Conservation (phyloP, 2,797 vertebrate genomes). For the Bufotes viridis region DNA sequence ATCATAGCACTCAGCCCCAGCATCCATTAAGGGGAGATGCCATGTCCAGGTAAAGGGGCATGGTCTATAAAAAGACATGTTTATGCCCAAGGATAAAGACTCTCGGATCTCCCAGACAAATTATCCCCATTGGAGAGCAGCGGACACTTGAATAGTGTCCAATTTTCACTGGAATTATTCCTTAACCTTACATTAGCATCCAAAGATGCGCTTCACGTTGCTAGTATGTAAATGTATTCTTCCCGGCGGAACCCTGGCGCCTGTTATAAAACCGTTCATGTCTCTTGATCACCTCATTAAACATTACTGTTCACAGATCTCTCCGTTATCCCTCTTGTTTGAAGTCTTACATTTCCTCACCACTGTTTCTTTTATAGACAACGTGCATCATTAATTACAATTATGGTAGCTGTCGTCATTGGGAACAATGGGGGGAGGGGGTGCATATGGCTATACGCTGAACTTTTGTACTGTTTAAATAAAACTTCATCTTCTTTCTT, state of each 20-base stretch:
- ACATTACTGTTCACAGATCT: slow-evolving; percentile 31
- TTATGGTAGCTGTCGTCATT: slow-evolving; percentile 34
- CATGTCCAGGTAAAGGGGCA: too few species aligned
- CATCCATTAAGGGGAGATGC: too few species aligned
- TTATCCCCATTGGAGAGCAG: not conserved
- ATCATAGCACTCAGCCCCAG: too few species aligned
- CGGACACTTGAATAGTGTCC: not conserved
- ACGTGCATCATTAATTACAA: slow-evolving; percentile 47
- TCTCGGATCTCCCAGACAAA: not conserved
- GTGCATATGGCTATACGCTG: not conserved
- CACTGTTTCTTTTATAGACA: slow-evolving; percentile 37
- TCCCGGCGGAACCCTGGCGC: slow-evolving; percentile 18
- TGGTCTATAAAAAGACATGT: too few species aligned
- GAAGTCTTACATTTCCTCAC: slow-evolving; percentile 32
- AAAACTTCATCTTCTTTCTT: not conserved
- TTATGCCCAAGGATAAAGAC: too few species aligned
- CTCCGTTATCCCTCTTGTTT: slow-evolving; percentile 29
- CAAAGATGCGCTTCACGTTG: not conserved
- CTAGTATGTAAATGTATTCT: slow-evolving; percentile 25
- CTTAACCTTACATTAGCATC: not conserved
- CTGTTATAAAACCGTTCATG: slow-evolving; percentile 27
- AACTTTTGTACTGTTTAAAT: not conserved
- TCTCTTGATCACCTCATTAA: slow-evolving; percentile 45
- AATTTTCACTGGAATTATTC: not conserved
- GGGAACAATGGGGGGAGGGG: slow-evolving; percentile 8